These are phyloP conservation scores for Neopipo cinnamomea DNA, from an alignment of 2,113 vertebrate genomes.

Conservation along the genomic window DNA sequence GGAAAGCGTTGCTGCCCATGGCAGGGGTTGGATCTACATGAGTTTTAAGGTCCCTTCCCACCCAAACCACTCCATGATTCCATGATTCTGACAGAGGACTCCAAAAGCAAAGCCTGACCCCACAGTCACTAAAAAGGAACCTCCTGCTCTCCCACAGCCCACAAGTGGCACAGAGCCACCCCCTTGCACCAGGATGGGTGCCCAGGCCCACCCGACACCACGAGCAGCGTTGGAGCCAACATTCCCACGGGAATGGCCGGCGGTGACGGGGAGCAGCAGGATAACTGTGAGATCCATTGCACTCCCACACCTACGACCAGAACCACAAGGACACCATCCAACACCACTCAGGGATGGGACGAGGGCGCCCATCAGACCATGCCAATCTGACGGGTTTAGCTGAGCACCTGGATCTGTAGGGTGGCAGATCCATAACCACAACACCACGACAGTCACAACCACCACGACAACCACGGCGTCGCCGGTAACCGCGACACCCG, in stretches of 20 bases:
- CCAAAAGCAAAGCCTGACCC: neutral
- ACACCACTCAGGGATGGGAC: accelerated
- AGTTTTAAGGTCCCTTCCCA: neutral
- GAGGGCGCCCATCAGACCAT: accelerated
- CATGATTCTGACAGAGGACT: neutral
- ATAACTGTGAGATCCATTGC: accelerated
- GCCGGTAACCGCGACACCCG: accelerated
- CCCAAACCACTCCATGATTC: neutral
- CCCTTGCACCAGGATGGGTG: accelerated
- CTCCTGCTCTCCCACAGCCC: neutral
- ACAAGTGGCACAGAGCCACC: neutral
- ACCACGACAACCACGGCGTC: accelerated
- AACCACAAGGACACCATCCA: neutral
- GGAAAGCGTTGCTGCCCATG: neutral
- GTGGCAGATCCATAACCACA: accelerated
- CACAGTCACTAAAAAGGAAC: neutral
- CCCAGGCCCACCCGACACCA: accelerated
- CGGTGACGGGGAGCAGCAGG: accelerated
- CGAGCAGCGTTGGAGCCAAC: no score
- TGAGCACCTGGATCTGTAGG: accelerated
- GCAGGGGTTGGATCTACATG: neutral
- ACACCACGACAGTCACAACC: neutral
- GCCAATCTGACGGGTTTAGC: accelerated
- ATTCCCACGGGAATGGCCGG: accelerated
- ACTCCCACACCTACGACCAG: accelerated